Base-by-base conservation (phyloP, 2,888 invertebrate genomes). In the Apantesis nais region DNA sequence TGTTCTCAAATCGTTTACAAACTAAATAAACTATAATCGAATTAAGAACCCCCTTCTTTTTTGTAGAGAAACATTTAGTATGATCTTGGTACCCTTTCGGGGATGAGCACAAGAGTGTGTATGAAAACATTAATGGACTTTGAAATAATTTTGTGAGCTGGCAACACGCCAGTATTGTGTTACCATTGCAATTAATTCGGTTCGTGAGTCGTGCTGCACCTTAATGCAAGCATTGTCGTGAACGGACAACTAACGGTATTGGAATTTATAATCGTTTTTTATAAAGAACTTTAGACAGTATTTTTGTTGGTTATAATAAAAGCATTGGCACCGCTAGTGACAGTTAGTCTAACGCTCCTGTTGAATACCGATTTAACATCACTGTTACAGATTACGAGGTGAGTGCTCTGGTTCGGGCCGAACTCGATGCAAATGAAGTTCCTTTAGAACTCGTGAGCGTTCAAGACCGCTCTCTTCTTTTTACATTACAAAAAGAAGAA, bases 161-260 rank as follows among this genome's bases (percentile, higher is more conserved):
- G 79, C 74, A 29, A 22, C 11, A 29, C 41, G 79, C 77, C 82
- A 75, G 68, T 79, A 79, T 77, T 77, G 73, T 77, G 67, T 73
- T 71, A 74, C 74, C 74, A 70, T 74, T 72, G 61, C 62, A 76
- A 76, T 76, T 75, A 74, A 76, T 77, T 73, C 73, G 63, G 58
- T n/a, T 14, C 52, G 70, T 72, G 72, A 72, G 48, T 66, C 55
- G 52, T 2, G 19, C 31, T 55, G 68, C 48, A 65, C 12, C 60
- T 48, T 52, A 29, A 44, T 66, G 39, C 37, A 65, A 5, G 44
- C 61, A 66, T 52, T 71, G 61, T 72, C 67, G 65, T 31, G 52
- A 63, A 72, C 41, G 29, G 14, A 44, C 34, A 39, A 34, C 62
- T 37, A 61, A 67, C 58, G 34, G 39, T n/a, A 25, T 67, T 60